phyloP scores from a whole-genome alignment of 2,113 vertebrate genomes.

The Oncorhynchus clarkii region DNA sequence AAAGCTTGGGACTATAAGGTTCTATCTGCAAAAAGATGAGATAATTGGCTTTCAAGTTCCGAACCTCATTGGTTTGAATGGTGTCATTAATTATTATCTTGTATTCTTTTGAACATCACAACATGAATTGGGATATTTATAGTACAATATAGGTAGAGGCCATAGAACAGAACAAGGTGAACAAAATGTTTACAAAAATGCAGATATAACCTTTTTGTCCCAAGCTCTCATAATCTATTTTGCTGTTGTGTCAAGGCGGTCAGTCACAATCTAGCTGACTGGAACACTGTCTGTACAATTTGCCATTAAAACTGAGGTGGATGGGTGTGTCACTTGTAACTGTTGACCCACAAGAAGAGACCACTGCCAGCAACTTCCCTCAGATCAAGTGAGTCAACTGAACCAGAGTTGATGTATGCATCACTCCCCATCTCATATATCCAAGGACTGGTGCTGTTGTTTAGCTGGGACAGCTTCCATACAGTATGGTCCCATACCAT shows the following conservation, averaged over 20 bases:
- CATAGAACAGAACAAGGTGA: too few relatives aligned
- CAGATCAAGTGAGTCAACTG: not conserved
- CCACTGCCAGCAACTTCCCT: not conserved
- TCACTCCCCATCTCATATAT: not conserved
- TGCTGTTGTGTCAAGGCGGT: not conserved
- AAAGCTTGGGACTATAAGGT: too few relatives aligned
- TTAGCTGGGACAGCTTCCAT: not conserved
- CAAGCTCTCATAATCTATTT: not conserved
- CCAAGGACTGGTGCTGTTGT: not conserved
- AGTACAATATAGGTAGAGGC: too few relatives aligned
- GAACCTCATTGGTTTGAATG: not conserved
- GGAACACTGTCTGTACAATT: not conserved
- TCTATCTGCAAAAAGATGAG: too few relatives aligned
- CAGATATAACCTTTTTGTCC: too few relatives aligned
- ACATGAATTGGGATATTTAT: too few relatives aligned
- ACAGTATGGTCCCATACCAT: not conserved
- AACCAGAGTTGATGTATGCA: not conserved
- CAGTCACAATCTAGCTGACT: not conserved
- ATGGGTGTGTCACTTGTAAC: conserved; percentile 21
- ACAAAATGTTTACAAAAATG: too few relatives aligned
- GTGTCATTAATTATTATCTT: too few relatives aligned
- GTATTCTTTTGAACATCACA: too few relatives aligned
- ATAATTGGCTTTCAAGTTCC: too few relatives aligned
- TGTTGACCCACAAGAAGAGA: not conserved
- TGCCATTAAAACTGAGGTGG: conserved; percentile 2